Conservation (phyloP, 2,113 vertebrate species). For the Telmatochromis sp. region DNA sequence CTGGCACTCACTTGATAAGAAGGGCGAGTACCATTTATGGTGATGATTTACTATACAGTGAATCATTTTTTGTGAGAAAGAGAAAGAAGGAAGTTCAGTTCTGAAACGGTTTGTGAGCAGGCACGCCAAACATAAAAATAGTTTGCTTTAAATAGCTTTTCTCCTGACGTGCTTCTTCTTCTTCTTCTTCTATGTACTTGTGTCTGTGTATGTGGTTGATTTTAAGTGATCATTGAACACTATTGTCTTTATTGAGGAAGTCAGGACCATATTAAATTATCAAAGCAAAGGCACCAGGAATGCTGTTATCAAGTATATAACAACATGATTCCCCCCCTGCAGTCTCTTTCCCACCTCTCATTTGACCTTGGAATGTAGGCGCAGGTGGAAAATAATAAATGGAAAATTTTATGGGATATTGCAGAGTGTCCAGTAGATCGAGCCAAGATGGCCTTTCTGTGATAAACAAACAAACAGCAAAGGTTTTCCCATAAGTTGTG, state of each 20-base stretch:
- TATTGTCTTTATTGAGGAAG: background rate
- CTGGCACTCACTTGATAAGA: background rate
- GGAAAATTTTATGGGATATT: background rate
- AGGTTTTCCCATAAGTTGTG: background rate
- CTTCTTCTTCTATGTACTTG: background rate
- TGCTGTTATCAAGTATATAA: background rate
- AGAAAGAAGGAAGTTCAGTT: background rate
- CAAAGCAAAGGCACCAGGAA: background rate
- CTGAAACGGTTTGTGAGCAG: background rate
- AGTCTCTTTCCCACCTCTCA: background rate
- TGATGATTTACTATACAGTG: background rate
- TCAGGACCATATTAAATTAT: background rate
- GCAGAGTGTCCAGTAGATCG: background rate
- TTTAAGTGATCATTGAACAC: background rate
- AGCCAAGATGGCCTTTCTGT: background rate
- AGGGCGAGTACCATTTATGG: background rate
- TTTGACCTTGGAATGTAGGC: background rate
- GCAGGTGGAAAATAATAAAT: background rate
- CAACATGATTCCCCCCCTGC: background rate
- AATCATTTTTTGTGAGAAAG: background rate
- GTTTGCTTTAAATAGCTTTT: background rate
- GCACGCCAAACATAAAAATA: background rate
- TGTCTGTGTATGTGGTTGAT: background rate
- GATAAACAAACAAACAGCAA: background rate
- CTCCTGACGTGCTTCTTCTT: background rate